Evolutionary conservation across 2,797 vertebrate species (phyloP), one percentile per base, ranked within the genome.

Genomic region (Falco novaeseelandiae): DNA sequence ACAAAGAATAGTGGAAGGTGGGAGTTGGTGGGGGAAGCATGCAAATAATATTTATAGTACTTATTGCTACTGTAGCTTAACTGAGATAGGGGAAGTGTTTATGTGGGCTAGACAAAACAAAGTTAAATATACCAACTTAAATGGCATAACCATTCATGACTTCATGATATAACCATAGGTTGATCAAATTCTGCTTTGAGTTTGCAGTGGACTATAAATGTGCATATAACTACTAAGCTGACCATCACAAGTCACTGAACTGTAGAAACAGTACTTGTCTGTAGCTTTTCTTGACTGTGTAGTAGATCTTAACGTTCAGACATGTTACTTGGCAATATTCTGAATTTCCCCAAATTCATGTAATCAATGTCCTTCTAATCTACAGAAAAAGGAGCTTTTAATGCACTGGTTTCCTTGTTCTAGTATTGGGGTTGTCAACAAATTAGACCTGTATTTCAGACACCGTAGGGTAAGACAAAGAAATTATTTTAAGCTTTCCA

Each of bases 371-470:
- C 20, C 20, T 78, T 49, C 40, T 44, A 34, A 27, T 51, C 19
- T 62, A 63, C 10, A 42, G 46, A 65, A 63, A 25, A 91, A 32
- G 8, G 18, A 34, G 1, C 2, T 17, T 89, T 81, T 58, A 25
- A 48, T 52, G 18, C 63, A 12, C 23, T 87, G 23, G 10, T 54
- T 88, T 84, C 36, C 13, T 76, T 38, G 83, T 19, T 70, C 42
- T 70, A 59, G 12, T 83, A 26, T 21, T 36, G 27, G 6, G 59
- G 14, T n/a, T 0, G 0, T 69, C 87, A 91, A 86, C 30, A 76
- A 66, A 69, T 90, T 67, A 90, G 63, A 80, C 36, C 27, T 51
- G 23, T 54, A 27, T 88, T 92, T 80, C 58, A 86, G 55, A 88
- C 79, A 55, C 72, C 12, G 2, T 38, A 7, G 17, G 66, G 21